Evolutionary conservation across 2,113 vertebrate genomes (phyloP).

Genomic region (Gavia stellata): DNA sequence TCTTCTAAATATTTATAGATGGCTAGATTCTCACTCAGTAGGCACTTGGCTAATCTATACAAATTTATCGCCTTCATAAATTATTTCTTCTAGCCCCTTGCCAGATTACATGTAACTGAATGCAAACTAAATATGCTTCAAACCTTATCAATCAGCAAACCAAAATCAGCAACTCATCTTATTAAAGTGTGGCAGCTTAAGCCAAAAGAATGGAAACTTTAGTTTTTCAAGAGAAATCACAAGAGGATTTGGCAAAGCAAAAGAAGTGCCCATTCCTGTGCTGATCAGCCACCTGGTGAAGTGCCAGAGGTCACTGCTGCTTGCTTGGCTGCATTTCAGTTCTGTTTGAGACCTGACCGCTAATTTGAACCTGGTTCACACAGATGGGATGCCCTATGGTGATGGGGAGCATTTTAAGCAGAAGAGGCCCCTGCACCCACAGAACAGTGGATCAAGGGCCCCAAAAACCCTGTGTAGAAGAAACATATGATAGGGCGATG

Average conservation of each 20-base stretch:
- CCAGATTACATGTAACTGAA: background rate
- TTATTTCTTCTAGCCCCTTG: background rate
- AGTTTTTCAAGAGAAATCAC: background rate
- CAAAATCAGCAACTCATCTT: background rate
- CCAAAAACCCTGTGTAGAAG: background rate
- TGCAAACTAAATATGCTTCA: background rate
- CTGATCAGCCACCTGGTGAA: background rate
- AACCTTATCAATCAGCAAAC: background rate
- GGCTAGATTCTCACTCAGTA: background rate
- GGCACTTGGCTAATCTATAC: background rate
- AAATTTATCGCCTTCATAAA: background rate
- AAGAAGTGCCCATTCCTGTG: accelerated
- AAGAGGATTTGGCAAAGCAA: background rate
- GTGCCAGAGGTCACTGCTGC: background rate
- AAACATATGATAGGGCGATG: background rate
- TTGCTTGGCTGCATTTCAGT: background rate
- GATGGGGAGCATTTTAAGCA: background rate
- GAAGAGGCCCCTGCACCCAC: background rate
- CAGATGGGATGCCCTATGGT: background rate
- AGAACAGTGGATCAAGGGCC: background rate
- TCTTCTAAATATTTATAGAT: constrained; percentile 4
- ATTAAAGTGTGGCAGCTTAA: background rate
- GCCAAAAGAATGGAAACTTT: background rate
- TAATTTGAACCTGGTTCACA: background rate
- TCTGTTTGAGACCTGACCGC: background rate